Conservation (phyloP, 2,888 invertebrate species). For the Cataglyphis livida region DNA sequence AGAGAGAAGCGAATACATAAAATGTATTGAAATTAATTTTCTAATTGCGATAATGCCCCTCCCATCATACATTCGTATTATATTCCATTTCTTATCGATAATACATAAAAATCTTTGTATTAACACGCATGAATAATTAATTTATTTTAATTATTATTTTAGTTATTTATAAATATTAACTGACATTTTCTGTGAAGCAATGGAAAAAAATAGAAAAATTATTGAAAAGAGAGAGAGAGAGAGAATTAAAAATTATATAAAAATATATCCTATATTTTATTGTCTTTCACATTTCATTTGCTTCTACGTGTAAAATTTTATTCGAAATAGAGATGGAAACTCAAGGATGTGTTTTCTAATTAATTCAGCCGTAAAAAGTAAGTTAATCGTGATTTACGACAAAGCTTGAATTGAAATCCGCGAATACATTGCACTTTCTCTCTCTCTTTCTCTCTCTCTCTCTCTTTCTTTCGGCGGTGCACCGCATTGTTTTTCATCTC, state of each 20-base stretch:
- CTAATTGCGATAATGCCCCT: background rate
- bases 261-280: background rate
- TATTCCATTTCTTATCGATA: background rate
- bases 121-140: background rate
- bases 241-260: background rate
- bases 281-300: too few relatives aligned
- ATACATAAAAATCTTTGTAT: background rate
- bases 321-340: background rate
- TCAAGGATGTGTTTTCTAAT: conserved; percentile 12
- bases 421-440: conserved; percentile 24
- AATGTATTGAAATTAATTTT: conserved; percentile 1
- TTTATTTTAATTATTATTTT: background rate
- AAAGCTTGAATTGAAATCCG: conserved; percentile 29
- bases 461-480: background rate
- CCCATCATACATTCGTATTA: background rate
- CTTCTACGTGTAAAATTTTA: background rate
- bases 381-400: conserved; percentile 6
- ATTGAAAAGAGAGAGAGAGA: background rate
- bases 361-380: conserved; percentile 29
- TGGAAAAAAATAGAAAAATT: background rate
- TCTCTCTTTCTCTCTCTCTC: background rate
- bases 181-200: background rate
- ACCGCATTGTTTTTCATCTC: conserved; percentile 67
- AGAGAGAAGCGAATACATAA: background rate
- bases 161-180: background rate